These are phyloP conservation scores for Pteronura brasiliensis DNA, from an alignment of 2,113 vertebrate species.

Conservation along the genomic window DNA sequence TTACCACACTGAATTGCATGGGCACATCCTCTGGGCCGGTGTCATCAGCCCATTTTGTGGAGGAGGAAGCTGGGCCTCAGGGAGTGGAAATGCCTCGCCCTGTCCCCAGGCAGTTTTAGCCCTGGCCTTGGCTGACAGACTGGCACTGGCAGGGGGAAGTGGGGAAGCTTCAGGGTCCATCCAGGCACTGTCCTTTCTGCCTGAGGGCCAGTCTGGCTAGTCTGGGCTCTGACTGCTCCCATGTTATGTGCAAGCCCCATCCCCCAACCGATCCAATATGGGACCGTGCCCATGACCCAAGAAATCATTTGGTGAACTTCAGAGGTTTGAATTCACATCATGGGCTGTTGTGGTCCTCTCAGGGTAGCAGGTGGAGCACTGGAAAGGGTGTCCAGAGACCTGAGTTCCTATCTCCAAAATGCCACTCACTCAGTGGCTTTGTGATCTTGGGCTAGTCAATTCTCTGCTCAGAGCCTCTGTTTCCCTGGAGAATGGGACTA, in stretches of 20 bases:
- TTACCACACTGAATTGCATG: background rate
- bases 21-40: background rate
- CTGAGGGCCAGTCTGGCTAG: background rate
- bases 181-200: background rate
- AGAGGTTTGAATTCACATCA: background rate
- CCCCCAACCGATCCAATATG: fast-evolving
- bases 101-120: background rate
- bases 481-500: background rate
- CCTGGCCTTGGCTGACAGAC: background rate
- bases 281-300: background rate
- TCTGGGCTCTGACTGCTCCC: too few species aligned
- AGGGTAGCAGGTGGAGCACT: background rate
- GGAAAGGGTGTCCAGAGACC: background rate
- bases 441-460: background rate
- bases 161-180: background rate
- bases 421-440: background rate
- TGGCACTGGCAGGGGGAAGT: background rate
- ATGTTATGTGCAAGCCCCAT: background rate
- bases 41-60: background rate
- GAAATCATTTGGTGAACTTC: background rate
- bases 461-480: background rate
- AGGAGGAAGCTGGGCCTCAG: background rate
- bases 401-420: background rate
- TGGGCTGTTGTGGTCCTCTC: background rate
- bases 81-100: background rate